Base-by-base conservation (phyloP, 1,140 invertebrate genomes). In the Anadara kagoshimensis region DNA sequence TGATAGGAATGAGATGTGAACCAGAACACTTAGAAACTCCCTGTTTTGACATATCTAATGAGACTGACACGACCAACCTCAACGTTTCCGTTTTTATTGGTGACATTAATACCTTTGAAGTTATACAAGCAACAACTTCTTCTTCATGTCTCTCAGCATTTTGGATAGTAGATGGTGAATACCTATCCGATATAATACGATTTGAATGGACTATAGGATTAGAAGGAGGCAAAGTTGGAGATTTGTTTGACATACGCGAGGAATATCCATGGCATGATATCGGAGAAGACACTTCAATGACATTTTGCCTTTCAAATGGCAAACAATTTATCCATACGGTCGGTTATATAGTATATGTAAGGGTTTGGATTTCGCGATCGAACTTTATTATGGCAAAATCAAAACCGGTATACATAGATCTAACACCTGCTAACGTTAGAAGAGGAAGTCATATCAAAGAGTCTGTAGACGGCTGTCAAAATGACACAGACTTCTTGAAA, bases 241-340 rank as follows among this genome's bases (percentile, higher is more conserved):
- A 45, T 44, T 51, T 67, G 12, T 67, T 24, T 58, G 20, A 67
- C 57, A 10, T 56, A 43, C 26, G n/a, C 36, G 14, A 8, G n/a
- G 65, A 44, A 67, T 44, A 67, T 26, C n/a, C 44, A 24, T 67
- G 65, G 65, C 22, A 43, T 43, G 65, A 67, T n/a, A 43, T 67
- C 10, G 44, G 53, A 22, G 57, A 67, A 22, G 45, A 20, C 16
- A 43, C 8, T 16, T 12, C 56, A 5, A n/a, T 49, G 11, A n/a
- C 45, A 24, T 45, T 45, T 56, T 67, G 65, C 45, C n/a, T 67
- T 12, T 3, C 53, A 16, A n/a, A 36, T 22, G 44, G 44, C 11
- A n/a, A 26, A 20, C 12, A 57, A 43, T 29, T 67, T 22, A 7
- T 45, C 7, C 65, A 67, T 24, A 26, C 44, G 5, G 12, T 14